phyloP scores from a whole-genome alignment of 2,888 invertebrate genomes.

The Andrena hattorfiana region DNA sequence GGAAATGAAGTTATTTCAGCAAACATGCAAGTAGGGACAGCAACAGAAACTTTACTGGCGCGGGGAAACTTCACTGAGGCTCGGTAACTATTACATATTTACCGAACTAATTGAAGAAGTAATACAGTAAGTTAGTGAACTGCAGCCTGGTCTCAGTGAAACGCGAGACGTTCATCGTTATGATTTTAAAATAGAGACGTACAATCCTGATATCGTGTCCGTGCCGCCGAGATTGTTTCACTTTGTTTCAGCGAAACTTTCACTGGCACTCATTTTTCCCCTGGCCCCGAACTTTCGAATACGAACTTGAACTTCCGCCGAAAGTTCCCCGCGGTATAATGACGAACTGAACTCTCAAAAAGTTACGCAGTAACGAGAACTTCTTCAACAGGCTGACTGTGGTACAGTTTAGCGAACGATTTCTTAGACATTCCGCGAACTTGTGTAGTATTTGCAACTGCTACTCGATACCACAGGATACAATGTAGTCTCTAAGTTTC shows the following conservation, averaged over 20 bases:
- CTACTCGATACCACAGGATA: background rate
- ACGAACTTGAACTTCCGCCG: conserved; percentile 71
- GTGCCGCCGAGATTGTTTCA: conserved; percentile 44
- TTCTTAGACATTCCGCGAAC: conserved; percentile 48
- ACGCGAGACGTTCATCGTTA: conserved; percentile 29
- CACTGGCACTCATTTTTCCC: conserved; percentile 68
- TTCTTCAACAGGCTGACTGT: conserved; percentile 69
- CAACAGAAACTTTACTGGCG: conserved; percentile 33
- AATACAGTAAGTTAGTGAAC: conserved; percentile 37
- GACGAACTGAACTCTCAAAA: conserved; percentile 74
- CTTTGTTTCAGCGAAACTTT: conserved; percentile 65
- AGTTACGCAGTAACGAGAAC: conserved; percentile 73
- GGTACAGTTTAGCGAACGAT: conserved; percentile 68
- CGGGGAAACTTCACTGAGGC: conserved; percentile 33
- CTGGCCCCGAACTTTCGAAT: conserved; percentile 66
- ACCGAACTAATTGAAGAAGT: conserved; percentile 55
- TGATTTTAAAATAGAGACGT: conserved; percentile 50
- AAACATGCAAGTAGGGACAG: conserved; percentile 36
- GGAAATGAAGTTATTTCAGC: conserved; percentile 28
- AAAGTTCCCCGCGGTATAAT: conserved; percentile 69
- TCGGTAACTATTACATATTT: conserved; percentile 50
- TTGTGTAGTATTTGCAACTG: conserved; percentile 5
- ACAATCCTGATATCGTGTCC: conserved; percentile 38
- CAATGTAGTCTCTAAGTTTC: background rate
- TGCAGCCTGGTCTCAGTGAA: background rate